Percentiles rank a stretch among this genome's conserved stretches.
Conservation (phyloP, 2,797 vertebrate genomes). For the Balearica regulorum region DNA sequence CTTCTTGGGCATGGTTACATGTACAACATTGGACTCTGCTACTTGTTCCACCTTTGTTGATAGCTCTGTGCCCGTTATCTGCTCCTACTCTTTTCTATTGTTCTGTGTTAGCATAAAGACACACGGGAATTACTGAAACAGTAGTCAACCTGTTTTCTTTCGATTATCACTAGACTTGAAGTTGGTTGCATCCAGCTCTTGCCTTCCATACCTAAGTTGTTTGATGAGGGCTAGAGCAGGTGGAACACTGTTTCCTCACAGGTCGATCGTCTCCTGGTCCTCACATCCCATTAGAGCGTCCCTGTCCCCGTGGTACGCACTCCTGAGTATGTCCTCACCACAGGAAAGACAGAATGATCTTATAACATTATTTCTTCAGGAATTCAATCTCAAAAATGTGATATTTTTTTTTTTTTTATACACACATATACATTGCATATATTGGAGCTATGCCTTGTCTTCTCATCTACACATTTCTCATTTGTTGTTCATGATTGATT, state of each 20-base stretch:
- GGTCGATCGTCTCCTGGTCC: not conserved
- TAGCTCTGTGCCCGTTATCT: not conserved
- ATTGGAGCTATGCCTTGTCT: not conserved
- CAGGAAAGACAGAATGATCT: not conserved
- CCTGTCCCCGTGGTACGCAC: accelerated
- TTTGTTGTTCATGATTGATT: not conserved
- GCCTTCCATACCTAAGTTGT: not conserved
- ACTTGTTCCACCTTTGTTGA: not conserved
- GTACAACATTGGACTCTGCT: not conserved
- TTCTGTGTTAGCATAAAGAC: not conserved
- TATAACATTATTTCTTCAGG: not conserved
- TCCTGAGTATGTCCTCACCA: not conserved
- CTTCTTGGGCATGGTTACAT: not conserved
- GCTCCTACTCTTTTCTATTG: not conserved
- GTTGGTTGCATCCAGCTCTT: not conserved
- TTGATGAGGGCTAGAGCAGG: not conserved
- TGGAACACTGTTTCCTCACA: not conserved
- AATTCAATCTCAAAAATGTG: not conserved
- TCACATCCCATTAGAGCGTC: not conserved
- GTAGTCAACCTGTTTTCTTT: not conserved
- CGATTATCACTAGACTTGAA: not conserved
- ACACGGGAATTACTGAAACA: not conserved
- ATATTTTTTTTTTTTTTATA: not conserved
- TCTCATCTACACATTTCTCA: not conserved
- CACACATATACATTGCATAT: not conserved